Evolutionary conservation across 1,140 invertebrate genomes (phyloP).

Genomic region (Heliothis subflexa): DNA sequence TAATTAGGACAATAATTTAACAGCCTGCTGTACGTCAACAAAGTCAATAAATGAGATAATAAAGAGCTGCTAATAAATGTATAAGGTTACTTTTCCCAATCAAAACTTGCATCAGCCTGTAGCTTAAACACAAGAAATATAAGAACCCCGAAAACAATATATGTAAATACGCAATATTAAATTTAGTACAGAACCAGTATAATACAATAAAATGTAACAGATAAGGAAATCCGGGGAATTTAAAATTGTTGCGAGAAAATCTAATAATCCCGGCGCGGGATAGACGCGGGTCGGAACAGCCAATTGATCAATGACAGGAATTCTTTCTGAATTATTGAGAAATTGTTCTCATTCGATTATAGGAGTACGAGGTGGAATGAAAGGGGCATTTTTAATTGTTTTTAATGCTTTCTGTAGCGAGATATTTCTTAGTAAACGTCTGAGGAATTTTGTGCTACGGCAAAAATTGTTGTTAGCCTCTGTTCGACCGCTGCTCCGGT

Average conservation of each 20-base stretch:
- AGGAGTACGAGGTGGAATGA: constrained; percentile 2
- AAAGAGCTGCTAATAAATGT: too few species aligned
- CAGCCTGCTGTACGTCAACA: too few species aligned
- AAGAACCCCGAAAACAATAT: constrained; percentile 25
- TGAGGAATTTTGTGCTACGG: background rate
- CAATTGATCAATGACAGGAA: constrained; percentile 55
- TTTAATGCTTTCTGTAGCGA: constrained; percentile 12
- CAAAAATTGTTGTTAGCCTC: too few species aligned
- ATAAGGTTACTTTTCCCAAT: too few species aligned
- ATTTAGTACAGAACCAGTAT: constrained; percentile 35
- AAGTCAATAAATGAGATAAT: too few species aligned
- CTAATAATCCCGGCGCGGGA: constrained; percentile 49
- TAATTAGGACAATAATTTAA: too few species aligned
- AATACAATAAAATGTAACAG: constrained; percentile 47
- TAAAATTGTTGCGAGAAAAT: constrained; percentile 52
- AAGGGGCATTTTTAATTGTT: constrained; percentile 25
- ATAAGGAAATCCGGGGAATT: constrained; percentile 47
- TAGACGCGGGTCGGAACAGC: constrained; percentile 47
- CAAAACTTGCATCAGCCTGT: background rate
- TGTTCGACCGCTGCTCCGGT: too few species aligned
- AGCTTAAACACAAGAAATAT: background rate
- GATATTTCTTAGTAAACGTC: background rate
- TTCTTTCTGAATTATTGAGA: constrained; percentile 50
- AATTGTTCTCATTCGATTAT: constrained; percentile 49
- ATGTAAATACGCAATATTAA: constrained; percentile 41